These are phyloP conservation scores for Podiceps cristatus DNA, from an alignment of 2,113 vertebrate species.

Conservation along the genomic window DNA sequence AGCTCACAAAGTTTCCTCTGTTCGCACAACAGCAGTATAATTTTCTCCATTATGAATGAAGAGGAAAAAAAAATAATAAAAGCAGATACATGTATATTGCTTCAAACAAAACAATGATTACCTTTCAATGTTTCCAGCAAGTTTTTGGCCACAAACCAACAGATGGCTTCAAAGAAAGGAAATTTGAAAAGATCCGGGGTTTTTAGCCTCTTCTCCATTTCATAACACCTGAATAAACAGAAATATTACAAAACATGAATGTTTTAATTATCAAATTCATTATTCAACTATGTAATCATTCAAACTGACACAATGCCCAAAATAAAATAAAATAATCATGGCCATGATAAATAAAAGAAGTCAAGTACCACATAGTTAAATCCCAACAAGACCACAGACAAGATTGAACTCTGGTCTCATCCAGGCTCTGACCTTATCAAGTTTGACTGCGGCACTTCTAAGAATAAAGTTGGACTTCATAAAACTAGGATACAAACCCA, in stretches of 20 bases:
- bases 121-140: constrained; percentile 96
- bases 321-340: constrained; percentile 63
- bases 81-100: not conserved
- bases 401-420: constrained; percentile 45
- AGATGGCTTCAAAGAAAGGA: constrained; percentile 99
- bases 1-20: not conserved
- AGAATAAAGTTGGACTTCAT: constrained; percentile 59
- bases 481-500: constrained; percentile 66
- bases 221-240: constrained; percentile 89
- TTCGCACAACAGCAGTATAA: not conserved
- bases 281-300: constrained; percentile 36
- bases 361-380: constrained; percentile 47
- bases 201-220: constrained; percentile 98
- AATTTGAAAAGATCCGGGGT: constrained; percentile 99
- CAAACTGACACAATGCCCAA: constrained; percentile 40
- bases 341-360: constrained; percentile 40
- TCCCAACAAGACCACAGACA: constrained; percentile 36
- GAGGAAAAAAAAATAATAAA: not conserved
- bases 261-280: not conserved
- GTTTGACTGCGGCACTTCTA: constrained; percentile 48
- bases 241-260: constrained; percentile 36
- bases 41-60: not conserved
- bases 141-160: constrained; percentile 99
- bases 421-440: constrained; percentile 57
- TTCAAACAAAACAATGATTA: constrained; percentile 62